Conservation (phyloP, 1,140 invertebrate species). For the Matsumurasca onukii region DNA sequence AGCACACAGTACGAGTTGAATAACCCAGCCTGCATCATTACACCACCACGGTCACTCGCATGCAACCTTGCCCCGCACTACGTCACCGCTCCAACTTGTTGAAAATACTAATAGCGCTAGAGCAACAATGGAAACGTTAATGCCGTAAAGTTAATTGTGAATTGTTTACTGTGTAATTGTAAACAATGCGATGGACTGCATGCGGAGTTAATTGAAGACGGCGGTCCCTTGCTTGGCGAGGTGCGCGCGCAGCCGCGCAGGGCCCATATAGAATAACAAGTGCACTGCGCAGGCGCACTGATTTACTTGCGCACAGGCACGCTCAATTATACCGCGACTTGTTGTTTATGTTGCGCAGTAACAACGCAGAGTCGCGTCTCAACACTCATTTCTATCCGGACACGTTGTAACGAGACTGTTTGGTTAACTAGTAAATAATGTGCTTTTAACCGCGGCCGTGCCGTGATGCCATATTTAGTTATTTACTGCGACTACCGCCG, state of each 20-base stretch:
- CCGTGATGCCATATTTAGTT: no score
- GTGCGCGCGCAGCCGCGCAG: not conserved
- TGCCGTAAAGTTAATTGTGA: slow-evolving; percentile 24
- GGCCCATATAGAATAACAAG: not conserved
- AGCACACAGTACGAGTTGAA: no score
- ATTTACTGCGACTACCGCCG: no score
- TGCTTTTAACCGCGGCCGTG: not conserved
- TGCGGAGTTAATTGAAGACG: not conserved
- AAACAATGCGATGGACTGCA: slow-evolving; percentile 10
- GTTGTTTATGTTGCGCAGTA: slow-evolving; percentile 12
- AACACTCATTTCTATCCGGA: not conserved
- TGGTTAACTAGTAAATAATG: slow-evolving; percentile 22
- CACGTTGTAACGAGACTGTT: slow-evolving; percentile 2
- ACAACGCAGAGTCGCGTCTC: not conserved
- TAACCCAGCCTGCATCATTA: no score
- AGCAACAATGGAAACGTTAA: slow-evolving; percentile 13
- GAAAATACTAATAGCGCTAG: slow-evolving; percentile 21
- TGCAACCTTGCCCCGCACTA: no score
- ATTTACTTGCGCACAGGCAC: not conserved
- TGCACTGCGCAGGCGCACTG: not conserved
- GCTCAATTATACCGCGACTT: not conserved
- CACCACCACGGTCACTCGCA: no score
- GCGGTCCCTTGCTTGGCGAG: not conserved
- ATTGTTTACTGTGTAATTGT: slow-evolving; percentile 27
- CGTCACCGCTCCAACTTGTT: slow-evolving; percentile 7